Base-by-base conservation (phyloP, 2,113 vertebrate species). In the Ia io region DNA sequence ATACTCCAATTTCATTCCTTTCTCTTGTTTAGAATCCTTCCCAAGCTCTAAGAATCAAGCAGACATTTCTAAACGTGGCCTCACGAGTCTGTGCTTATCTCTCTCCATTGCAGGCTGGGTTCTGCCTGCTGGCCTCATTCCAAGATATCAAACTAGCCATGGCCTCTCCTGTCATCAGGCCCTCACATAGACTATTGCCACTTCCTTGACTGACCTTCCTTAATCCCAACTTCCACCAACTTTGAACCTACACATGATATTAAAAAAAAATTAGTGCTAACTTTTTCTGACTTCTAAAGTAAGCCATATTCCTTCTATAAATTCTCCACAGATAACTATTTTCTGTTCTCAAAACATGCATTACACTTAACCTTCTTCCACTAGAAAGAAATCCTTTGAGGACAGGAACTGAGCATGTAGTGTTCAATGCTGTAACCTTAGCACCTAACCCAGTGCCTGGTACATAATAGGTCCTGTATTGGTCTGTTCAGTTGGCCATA, bases 221-320 rank as follows among this genome's bases (percentile, higher is more conserved):
- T 53, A 53, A 51, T 61, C 28, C 11, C 20, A 71, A 30, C 6
- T 1, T 22, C 49, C 9, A 30, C 20, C 42, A 44, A 77, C 73
- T 78, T 94, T 61, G 32, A 91, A 56, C 51, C 77, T 90, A 53
- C 11, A 37, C 30, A 59, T 67, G 51, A 74, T 23, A 71, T 79
- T 30, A 47, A 67, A 63, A 35, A n/a, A 85, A 47, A 42, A 42
- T 53, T 49, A n/a, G 1, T 12, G 7, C 6, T 53, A 11, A 30
- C 42, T 73, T 77, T 85, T 70, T 35, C 16, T 87, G 37, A n/a
- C 42, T 86, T 16, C 37, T 79, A 88, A 84, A 77, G 70, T 49
- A 80, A 76, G 22, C 23, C n/a, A 23, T 9, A 32, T 2, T 73
- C 59, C 30, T 91, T 65, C 61, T 3, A 32, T 49, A n/a, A 71